Percentiles rank a stretch among this genome's conserved stretches.
phyloP scores from a whole-genome alignment of 2,888 invertebrate genomes.

The Pseudococcus viburni region DNA sequence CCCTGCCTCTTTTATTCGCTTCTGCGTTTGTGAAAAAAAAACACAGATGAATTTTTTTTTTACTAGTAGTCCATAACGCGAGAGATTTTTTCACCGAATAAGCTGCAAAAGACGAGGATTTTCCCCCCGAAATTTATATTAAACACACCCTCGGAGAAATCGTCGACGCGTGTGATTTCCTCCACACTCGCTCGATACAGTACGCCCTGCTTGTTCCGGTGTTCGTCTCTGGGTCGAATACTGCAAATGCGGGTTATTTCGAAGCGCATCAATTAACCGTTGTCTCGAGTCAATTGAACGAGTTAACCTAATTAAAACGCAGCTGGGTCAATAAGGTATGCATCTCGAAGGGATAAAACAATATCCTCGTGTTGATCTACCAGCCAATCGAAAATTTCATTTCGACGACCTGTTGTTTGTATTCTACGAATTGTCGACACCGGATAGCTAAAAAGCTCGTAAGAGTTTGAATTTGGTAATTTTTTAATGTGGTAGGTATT shows the following conservation, averaged over 20 bases:
- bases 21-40: neutral
- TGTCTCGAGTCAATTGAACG: conserved; percentile 33
- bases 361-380: neutral
- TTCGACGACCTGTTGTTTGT: neutral
- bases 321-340: neutral
- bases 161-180: conserved; percentile 22
- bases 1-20: neutral
- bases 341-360: neutral
- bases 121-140: neutral
- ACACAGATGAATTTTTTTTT: neutral
- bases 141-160: neutral
- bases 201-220: neutral
- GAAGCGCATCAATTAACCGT: conserved; percentile 10
- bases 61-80: neutral
- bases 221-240: neutral
- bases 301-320: conserved; percentile 40
- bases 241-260: neutral
- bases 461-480: no score
- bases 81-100: neutral
- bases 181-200: neutral
- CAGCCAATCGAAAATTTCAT: neutral
- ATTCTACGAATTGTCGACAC: no score
- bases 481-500: no score
- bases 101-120: neutral
- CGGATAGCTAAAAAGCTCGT: no score